Evolutionary conservation across 2,888 invertebrate genomes (phyloP).

Genomic region (Calameuta filiformis): DNA sequence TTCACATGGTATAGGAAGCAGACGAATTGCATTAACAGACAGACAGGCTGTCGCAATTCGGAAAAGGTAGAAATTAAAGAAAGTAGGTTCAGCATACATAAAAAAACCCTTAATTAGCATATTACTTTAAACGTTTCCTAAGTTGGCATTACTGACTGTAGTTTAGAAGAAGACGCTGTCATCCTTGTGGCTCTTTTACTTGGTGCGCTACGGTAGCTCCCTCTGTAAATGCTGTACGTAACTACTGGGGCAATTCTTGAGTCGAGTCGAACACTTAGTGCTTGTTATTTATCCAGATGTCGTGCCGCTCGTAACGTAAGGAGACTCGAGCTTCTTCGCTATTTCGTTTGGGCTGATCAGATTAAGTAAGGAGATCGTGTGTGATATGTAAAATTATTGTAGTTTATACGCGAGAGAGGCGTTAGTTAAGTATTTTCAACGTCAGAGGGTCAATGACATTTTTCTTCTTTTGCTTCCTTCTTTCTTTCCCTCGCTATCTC

Average conservation of each 20-base stretch:
- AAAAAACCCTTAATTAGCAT: not conserved
- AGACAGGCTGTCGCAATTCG: not conserved
- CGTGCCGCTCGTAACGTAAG: not conserved
- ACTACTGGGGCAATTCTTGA: not conserved
- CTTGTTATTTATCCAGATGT: not conserved
- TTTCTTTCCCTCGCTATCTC: constrained; percentile 8
- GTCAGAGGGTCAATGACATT: not conserved
- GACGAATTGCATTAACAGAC: not conserved
- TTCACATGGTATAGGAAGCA: not conserved
- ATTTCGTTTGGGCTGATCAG: not conserved
- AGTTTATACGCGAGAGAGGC: not conserved
- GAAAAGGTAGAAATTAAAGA: not conserved
- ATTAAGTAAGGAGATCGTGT: not conserved
- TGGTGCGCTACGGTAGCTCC: not conserved
- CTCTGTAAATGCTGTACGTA: not conserved
- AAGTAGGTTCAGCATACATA: not conserved
- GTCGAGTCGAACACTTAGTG: not conserved
- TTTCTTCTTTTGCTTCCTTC: constrained; percentile 7
- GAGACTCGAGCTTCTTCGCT: not conserved
- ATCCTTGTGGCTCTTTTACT: not conserved
- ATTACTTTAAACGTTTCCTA: not conserved
- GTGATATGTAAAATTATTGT: not conserved
- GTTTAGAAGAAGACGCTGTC: not conserved
- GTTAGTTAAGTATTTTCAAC: not conserved
- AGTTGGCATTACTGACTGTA: not conserved